These are phyloP conservation scores for Apolygus lucorum DNA, from an alignment of 1,140 invertebrate genomes.

Conservation along the genomic window DNA sequence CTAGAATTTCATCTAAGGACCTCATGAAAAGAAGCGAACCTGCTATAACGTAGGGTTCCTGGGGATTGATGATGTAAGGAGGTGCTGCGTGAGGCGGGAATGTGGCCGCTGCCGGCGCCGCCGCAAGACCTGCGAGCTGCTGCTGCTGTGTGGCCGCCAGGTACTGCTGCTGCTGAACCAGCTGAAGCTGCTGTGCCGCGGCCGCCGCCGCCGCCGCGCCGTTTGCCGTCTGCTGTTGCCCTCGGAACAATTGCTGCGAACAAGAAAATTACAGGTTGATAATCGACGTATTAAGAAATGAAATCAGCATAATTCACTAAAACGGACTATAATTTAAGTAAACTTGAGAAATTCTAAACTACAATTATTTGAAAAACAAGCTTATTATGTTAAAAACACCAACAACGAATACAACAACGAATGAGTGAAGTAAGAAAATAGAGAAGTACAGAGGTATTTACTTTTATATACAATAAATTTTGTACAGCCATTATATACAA, in stretches of 20 bases:
- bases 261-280: slow-evolving; percentile 32
- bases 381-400: no score
- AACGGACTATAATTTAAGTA: no score
- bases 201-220: slow-evolving; percentile 43
- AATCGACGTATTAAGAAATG: slow-evolving; percentile 6
- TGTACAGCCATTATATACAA: no score
- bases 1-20: no score
- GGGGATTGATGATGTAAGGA: slow-evolving; percentile 82
- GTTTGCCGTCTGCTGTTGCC: slow-evolving; percentile 51
- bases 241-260: slow-evolving; percentile 78
- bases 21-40: no score
- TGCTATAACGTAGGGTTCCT: slow-evolving; percentile 53
- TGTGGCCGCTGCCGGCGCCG: slow-evolving; percentile 41
- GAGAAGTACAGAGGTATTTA: no score
- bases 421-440: no score
- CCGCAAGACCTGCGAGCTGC: slow-evolving; percentile 45
- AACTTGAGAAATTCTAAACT: no score
- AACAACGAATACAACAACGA: no score
- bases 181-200: slow-evolving; percentile 47
- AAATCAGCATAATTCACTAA: no score
- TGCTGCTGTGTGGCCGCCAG: slow-evolving; percentile 53
- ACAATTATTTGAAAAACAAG: no score
- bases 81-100: slow-evolving; percentile 53
- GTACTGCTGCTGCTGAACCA: slow-evolving; percentile 54
- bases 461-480: no score